Percentiles rank a stretch among this genome's conserved stretches.
phyloP scores from a whole-genome alignment of 2,113 vertebrate species.

The Dicaeum eximium region DNA sequence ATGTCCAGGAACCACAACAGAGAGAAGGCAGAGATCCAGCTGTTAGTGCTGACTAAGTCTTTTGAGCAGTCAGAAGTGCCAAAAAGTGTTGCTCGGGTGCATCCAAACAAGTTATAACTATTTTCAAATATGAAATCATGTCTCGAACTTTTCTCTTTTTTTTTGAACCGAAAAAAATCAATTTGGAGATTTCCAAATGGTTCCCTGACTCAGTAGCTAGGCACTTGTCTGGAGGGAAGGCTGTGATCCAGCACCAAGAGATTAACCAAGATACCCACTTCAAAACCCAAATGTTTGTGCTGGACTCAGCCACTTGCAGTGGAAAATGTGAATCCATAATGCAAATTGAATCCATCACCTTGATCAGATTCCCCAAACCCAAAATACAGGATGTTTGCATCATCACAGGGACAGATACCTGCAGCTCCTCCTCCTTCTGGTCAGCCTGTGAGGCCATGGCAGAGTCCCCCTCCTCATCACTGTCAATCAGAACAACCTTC shows the following conservation, averaged over 20 bases:
- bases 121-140: not conserved
- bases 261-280: not conserved
- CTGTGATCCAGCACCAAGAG: not conserved
- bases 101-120: not conserved
- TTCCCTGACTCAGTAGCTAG: not conserved
- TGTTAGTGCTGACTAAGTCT: not conserved
- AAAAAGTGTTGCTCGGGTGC: not conserved
- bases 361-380: not conserved
- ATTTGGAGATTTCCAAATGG: not conserved
- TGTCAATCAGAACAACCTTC: conserved; percentile 90
- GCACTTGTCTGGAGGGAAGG: not conserved
- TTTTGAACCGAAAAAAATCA: not conserved
- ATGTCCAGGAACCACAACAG: not conserved
- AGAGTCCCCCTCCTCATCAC: conserved; percentile 93
- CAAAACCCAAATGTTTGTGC: not conserved
- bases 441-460: conserved; percentile 95
- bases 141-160: not conserved
- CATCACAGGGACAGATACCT: conserved; percentile 68
- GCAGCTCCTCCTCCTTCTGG: conserved; percentile 97
- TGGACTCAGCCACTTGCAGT: not conserved
- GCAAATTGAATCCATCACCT: not conserved
- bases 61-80: not conserved
- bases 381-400: not conserved
- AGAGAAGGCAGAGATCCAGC: not conserved
- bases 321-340: not conserved